Percentiles rank a stretch among this genome's conserved stretches.
These are phyloP conservation scores for Hylaea fasciaria DNA, from an alignment of 2,888 invertebrate species.

Conservation along the genomic window DNA sequence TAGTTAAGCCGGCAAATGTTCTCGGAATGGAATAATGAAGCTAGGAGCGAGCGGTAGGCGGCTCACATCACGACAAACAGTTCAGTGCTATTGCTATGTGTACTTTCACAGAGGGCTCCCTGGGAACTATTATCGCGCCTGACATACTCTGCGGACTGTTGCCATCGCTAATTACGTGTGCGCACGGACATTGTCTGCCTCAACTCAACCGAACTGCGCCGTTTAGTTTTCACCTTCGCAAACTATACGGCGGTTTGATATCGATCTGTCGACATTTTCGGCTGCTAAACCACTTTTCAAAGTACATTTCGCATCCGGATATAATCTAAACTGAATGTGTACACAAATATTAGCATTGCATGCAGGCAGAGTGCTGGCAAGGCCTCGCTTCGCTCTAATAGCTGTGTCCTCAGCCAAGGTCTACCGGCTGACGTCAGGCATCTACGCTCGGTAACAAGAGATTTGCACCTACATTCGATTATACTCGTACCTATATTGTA, in stretches of 20 bases:
- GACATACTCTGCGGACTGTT: slow-evolving; percentile 39
- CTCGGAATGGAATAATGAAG: slow-evolving; percentile 64
- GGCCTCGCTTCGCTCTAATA: slow-evolving; percentile 78
- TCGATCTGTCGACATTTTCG: background rate
- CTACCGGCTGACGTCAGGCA: slow-evolving; percentile 74
- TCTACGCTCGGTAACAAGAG: slow-evolving; percentile 72
- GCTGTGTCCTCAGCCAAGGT: slow-evolving; percentile 78
- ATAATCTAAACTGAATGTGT: slow-evolving; percentile 29
- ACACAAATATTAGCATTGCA: slow-evolving; percentile 59
- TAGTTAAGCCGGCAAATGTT: slow-evolving; percentile 55
- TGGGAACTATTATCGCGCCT: slow-evolving; percentile 55
- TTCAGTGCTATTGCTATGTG: slow-evolving; percentile 52
- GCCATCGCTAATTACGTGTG: slow-evolving; percentile 34
- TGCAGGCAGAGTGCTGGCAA: slow-evolving; percentile 73
- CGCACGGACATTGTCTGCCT: slow-evolving; percentile 30
- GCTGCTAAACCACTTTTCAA: slow-evolving; percentile 16
- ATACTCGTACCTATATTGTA: slow-evolving; percentile 33
- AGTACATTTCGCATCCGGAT: slow-evolving; percentile 35
- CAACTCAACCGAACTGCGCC: background rate
- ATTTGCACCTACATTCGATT: slow-evolving; percentile 56
- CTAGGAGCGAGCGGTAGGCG: slow-evolving; percentile 55
- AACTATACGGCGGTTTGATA: background rate
- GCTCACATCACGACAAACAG: slow-evolving; percentile 57
- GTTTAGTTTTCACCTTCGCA: slow-evolving; percentile 9
- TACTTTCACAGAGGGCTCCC: slow-evolving; percentile 58